phyloP scores from a whole-genome alignment of 2,888 invertebrate species.

The Agrochola lota region DNA sequence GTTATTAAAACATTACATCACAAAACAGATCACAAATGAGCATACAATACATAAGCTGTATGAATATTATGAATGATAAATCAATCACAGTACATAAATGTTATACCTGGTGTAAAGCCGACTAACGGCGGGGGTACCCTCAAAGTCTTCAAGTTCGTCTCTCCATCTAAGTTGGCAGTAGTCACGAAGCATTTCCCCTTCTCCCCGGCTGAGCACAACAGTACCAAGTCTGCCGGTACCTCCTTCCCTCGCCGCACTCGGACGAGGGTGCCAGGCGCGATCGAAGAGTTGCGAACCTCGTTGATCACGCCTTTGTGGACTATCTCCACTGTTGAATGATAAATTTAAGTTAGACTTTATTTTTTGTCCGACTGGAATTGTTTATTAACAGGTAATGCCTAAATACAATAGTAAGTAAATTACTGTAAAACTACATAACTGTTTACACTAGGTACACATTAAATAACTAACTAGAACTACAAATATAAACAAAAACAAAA shows the following conservation, averaged over 20 bases:
- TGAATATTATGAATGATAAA: slow-evolving; percentile 1
- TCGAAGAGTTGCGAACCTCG: slow-evolving; percentile 89
- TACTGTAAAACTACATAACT: too few relatives aligned
- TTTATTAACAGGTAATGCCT: neutral
- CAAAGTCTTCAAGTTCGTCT: slow-evolving; percentile 93
- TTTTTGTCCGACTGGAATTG: neutral
- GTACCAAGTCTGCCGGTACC: slow-evolving; percentile 95
- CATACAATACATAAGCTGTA: slow-evolving; percentile 18
- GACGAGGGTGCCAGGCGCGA: slow-evolving; percentile 95
- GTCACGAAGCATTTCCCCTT: slow-evolving; percentile 94
- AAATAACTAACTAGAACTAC: too few relatives aligned
- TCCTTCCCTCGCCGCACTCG: slow-evolving; percentile 93
- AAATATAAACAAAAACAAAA: too few relatives aligned
- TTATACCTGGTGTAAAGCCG: slow-evolving; percentile 83
- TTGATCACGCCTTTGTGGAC: slow-evolving; percentile 90
- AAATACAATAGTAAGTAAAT: too few relatives aligned
- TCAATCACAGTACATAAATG: neutral
- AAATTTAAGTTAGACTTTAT: neutral
- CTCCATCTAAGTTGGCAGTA: slow-evolving; percentile 96
- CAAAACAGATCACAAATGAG: slow-evolving; percentile 8
- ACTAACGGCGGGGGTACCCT: slow-evolving; percentile 85
- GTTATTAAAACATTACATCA: slow-evolving; percentile 20
- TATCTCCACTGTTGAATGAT: slow-evolving; percentile 86
- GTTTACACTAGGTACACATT: too few relatives aligned
- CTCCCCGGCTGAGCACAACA: slow-evolving; percentile 93